Conservation (phyloP, 2,113 vertebrate genomes). For the Himantopus leucocephalus region DNA sequence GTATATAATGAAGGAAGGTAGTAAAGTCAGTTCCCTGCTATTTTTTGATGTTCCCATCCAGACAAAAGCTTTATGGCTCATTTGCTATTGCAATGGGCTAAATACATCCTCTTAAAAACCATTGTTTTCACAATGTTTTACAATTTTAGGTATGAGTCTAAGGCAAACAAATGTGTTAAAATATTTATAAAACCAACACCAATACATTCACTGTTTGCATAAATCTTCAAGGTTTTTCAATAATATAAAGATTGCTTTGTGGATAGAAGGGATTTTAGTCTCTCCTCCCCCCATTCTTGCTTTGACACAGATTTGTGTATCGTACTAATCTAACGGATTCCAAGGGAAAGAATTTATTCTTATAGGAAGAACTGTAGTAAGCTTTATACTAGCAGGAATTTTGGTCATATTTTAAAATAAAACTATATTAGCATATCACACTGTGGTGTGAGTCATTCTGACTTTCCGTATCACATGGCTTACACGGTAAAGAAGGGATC, state of each 20-base stretch:
- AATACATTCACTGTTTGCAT: not conserved
- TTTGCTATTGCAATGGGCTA: not conserved
- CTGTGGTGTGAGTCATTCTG: not conserved
- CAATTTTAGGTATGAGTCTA: not conserved
- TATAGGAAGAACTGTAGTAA: not conserved
- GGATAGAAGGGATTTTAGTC: not conserved
- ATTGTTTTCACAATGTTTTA: not conserved
- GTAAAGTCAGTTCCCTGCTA: not conserved
- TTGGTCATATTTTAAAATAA: not conserved
- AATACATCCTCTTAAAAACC: not conserved
- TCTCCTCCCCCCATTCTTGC: not conserved
- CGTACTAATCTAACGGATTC: not conserved
- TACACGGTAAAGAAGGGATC: not conserved
- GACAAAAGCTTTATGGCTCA: not conserved
- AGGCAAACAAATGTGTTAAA: not conserved
- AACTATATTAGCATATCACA: not conserved
- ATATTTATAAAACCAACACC: not conserved
- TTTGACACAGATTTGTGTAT: not conserved
- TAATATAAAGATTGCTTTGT: not conserved
- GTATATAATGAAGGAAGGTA: not conserved
- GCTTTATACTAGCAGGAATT: not conserved
- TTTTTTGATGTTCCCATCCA: not conserved
- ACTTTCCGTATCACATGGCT: not conserved
- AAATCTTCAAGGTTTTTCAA: not conserved
- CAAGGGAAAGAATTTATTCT: not conserved